Evolutionary conservation across 2,888 invertebrate species (phyloP).

Genomic region (Galerucella calmariensis): DNA sequence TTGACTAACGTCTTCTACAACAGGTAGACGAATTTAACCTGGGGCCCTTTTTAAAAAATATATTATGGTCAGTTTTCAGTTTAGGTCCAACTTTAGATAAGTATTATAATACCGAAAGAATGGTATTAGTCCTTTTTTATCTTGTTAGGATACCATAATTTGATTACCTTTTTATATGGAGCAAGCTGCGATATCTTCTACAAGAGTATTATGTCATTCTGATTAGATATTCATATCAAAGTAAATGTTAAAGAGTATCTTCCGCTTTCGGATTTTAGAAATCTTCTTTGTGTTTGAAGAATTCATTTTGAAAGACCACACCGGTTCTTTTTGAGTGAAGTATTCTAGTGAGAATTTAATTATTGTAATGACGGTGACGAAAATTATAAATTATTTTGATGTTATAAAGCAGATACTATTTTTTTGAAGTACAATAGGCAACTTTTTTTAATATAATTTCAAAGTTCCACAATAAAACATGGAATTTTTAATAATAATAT

Average conservation of each 20-base stretch:
- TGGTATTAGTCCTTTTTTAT: slow-evolving; percentile 31
- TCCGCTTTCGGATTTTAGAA: slow-evolving; percentile 29
- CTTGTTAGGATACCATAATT: slow-evolving; percentile 32
- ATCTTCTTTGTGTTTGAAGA: slow-evolving; percentile 30
- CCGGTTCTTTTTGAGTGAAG: slow-evolving; percentile 19
- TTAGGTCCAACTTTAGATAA: slow-evolving; percentile 27
- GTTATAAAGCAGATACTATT: background rate
- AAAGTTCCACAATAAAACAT: too few relatives aligned
- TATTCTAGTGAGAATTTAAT: slow-evolving; percentile 15
- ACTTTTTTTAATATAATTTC: too few relatives aligned
- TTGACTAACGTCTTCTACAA: slow-evolving; percentile 14
- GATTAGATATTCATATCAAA: slow-evolving; percentile 36
- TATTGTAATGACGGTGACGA: slow-evolving; percentile 8
- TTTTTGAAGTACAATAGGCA: too few relatives aligned
- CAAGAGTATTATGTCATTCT: slow-evolving; percentile 34
- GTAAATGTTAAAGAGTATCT: slow-evolving; percentile 21
- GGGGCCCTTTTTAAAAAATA: slow-evolving; percentile 15
- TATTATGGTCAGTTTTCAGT: slow-evolving; percentile 32
- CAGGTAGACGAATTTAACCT: slow-evolving; percentile 28
- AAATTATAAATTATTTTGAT: background rate
- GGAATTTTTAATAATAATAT: too few relatives aligned
- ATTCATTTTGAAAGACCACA: slow-evolving; percentile 24
- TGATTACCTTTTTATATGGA: slow-evolving; percentile 34
- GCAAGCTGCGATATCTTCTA: slow-evolving; percentile 31
- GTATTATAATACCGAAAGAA: slow-evolving; percentile 28